Percentiles rank a stretch among this genome's conserved stretches.
Evolutionary conservation across 2,888 invertebrate species (phyloP).

Genomic region (Opisthograptis luteolata): DNA sequence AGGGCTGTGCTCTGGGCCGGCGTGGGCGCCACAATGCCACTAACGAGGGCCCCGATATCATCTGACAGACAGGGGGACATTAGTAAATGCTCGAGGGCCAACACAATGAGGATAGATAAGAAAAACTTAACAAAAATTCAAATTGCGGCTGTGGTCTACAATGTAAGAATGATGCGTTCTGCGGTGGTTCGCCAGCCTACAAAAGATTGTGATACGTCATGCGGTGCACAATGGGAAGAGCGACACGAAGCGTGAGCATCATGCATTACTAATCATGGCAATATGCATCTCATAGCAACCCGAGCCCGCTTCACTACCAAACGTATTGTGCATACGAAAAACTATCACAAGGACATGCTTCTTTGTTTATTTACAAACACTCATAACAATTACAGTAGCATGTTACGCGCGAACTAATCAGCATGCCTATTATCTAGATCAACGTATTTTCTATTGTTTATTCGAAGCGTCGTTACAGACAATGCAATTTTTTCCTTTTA

Average conservation of each 20-base stretch:
- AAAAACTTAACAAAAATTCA: slow-evolving; percentile 62
- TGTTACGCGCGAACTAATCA: slow-evolving; percentile 1
- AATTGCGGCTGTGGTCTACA: slow-evolving; percentile 50
- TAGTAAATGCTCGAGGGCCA: slow-evolving; percentile 65
- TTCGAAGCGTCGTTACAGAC: background rate
- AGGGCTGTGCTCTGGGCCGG: slow-evolving; percentile 51
- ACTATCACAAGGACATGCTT: slow-evolving; percentile 25
- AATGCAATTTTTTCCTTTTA: background rate
- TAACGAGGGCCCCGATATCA: slow-evolving; percentile 75
- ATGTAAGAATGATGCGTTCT: slow-evolving; percentile 65
- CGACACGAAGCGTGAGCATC: slow-evolving; percentile 67
- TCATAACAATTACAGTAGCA: slow-evolving; percentile 12
- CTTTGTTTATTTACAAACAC: slow-evolving; percentile 17
- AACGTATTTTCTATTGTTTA: slow-evolving; percentile 7
- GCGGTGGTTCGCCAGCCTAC: slow-evolving; percentile 51
- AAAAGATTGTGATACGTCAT: slow-evolving; percentile 77
- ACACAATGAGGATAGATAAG: slow-evolving; percentile 62
- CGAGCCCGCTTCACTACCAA: slow-evolving; percentile 26
- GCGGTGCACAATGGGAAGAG: slow-evolving; percentile 75
- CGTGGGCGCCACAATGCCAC: slow-evolving; percentile 77
- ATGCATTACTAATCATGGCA: slow-evolving; percentile 71
- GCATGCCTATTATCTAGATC: slow-evolving; percentile 6
- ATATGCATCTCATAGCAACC: slow-evolving; percentile 56
- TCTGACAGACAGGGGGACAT: slow-evolving; percentile 73
- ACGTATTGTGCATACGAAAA: slow-evolving; percentile 30